Conservation (phyloP, 30 jellyfish, hydroid and myxozoan species). For the Pelagia noctiluca region DNA sequence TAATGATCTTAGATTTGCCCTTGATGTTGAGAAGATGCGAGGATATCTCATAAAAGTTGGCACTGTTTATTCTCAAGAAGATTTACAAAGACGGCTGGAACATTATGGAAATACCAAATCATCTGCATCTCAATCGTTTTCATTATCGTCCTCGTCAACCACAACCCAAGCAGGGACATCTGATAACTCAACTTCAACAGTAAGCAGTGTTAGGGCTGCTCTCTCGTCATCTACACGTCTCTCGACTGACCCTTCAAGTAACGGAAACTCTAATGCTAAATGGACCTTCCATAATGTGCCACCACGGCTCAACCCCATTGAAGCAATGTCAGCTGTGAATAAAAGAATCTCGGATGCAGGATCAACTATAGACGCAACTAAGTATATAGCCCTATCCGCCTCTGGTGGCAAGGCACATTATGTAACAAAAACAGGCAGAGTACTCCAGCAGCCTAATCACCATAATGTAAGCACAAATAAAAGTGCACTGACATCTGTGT, state of each 20-base stretch:
- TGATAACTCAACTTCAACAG: neutral
- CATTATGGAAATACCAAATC: conserved; percentile 40
- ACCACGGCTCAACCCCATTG: conserved; percentile 69
- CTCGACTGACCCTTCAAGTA: neutral
- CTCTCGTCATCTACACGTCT: neutral
- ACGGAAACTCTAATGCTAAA: neutral
- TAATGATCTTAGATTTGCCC: conserved; percentile 75
- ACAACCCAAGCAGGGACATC: conserved; percentile 25
- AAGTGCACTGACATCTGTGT: conserved; percentile 31
- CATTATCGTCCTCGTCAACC: conserved; percentile 31
- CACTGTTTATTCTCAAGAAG: conserved; percentile 94
- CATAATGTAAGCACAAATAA: conserved; percentile 18
- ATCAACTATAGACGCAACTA: conserved; percentile 38
- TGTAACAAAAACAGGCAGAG: conserved; percentile 42
- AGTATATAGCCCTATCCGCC: conserved; percentile 64
- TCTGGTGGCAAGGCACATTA: conserved; percentile 59
- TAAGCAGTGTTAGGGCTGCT: neutral
- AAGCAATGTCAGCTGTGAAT: conserved; percentile 84
- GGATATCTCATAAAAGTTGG: conserved; percentile 81
- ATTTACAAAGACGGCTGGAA: conserved; percentile 85
- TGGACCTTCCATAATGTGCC: conserved; percentile 32
- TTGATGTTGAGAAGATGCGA: conserved; percentile 88
- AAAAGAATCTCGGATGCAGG: conserved; percentile 59
- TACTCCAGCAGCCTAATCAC: conserved; percentile 8
- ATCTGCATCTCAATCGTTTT: neutral